Evolutionary conservation across 2,113 vertebrate genomes (phyloP).

Genomic region (Pseudopodoces humilis): DNA sequence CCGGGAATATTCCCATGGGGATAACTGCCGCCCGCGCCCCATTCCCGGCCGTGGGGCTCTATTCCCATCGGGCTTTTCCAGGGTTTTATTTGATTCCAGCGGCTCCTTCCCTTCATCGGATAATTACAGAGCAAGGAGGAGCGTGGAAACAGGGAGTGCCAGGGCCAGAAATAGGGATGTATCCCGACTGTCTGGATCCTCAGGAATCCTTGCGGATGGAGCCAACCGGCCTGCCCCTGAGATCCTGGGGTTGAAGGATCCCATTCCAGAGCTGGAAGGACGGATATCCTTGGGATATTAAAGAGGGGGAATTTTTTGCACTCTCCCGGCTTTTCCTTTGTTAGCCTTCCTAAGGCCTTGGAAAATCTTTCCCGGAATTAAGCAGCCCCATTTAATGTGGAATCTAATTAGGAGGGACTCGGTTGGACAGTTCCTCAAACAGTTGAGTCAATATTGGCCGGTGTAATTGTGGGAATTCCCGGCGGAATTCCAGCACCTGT

Average conservation of each 20-base stretch:
- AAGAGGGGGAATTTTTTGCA: not conserved
- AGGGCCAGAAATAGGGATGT: not conserved
- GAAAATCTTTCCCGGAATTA: constrained; percentile 55
- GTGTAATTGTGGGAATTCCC: constrained; percentile 37
- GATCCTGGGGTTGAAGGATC: not conserved
- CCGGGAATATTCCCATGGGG: too few species aligned
- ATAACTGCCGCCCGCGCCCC: accelerated
- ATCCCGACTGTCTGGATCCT: accelerated
- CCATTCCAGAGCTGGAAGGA: not conserved
- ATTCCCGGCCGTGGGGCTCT: not conserved
- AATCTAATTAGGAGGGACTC: constrained; percentile 62
- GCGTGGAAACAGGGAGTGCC: not conserved
- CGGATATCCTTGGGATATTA: not conserved
- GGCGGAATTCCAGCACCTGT: accelerated
- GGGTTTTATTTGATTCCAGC: constrained; percentile 7
- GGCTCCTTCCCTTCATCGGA: not conserved
- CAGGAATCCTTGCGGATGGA: not conserved
- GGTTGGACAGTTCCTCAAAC: constrained; percentile 50
- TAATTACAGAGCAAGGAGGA: not conserved
- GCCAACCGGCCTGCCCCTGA: not conserved
- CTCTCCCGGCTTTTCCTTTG: not conserved
- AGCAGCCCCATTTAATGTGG: constrained; percentile 11
- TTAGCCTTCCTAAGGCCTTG: constrained; percentile 29
- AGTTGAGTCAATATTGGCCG: constrained; percentile 43
- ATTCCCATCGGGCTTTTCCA: not conserved